Evolutionary conservation across 2,113 vertebrate species (phyloP), one percentile per base, ranked within the genome.

Genomic region (Oreochromis tanganicae): DNA sequence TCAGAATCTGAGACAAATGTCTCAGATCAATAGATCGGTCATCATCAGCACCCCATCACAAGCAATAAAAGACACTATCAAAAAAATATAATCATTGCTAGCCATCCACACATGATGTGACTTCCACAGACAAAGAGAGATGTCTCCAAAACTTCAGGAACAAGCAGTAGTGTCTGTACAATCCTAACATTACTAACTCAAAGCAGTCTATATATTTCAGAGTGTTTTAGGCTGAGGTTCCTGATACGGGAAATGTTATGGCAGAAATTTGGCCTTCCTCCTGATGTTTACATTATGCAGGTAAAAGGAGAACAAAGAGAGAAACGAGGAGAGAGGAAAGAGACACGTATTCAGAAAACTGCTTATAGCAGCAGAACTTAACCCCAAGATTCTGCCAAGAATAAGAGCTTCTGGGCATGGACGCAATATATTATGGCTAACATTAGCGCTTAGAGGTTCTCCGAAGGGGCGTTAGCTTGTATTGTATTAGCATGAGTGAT

Each of bases 221-320:
- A 43, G 80, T 46, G 52, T 85, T 29, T 27, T 38, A 27, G 13
- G 32, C 9, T 32, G 24, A 50, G 24, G 24, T 10, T 19, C 57
- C 9, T 7, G 83, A 87, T 75, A 59, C 10, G 38, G 68, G 71
- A 52, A 85, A 50, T 56, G 56, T 78, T 91, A 88, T 84, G 63
- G 84, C 81, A 91, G 89, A 1, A 66, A 83, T 68, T n/a, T 87
- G 59, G 83, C 84, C 63, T 91, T 90, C 89, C 79, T 68, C 68
- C 52, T 21, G 12, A 63, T 92, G 87, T 93, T 94, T 94, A 94
- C 93, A 93, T 89, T 94, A 82, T 91, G 84, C 85, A 92, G 87
- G 88, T 88, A 87, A 59, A 66, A 14, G 86, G 82, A 93, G 91
- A 86, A 94, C 21, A 68, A 80, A 71, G 55, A 80, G 61, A 50